Percentiles rank a stretch among this genome's conserved stretches.
phyloP scores from a whole-genome alignment of 2,797 vertebrate species.

The Gallinago nigripennis region DNA sequence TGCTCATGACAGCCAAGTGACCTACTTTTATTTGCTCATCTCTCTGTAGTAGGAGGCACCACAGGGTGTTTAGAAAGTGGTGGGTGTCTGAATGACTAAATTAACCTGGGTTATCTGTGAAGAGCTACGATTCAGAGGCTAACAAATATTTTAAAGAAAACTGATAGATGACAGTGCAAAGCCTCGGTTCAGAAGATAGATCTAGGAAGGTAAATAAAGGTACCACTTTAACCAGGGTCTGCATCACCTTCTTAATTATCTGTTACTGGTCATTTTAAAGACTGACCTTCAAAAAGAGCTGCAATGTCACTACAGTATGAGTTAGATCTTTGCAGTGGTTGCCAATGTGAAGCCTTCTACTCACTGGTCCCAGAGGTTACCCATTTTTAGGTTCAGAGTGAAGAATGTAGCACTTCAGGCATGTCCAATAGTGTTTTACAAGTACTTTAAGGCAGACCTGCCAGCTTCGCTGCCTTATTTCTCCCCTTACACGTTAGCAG shows the following conservation, averaged over 20 bases:
- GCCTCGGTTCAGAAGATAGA: background rate
- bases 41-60: background rate
- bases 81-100: background rate
- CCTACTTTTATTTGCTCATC: background rate
- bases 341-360: background rate
- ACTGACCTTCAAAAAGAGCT: background rate
- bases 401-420: background rate
- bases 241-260: background rate
- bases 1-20: background rate
- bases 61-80: background rate
- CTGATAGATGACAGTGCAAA: background rate
- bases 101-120: background rate
- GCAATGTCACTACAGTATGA: background rate
- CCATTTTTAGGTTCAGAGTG: background rate
- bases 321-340: background rate
- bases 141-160: background rate
- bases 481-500: background rate
- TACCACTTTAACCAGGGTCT: background rate
- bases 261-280: background rate
- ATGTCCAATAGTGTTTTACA: rapidly evolving
- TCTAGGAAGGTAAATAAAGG: background rate
- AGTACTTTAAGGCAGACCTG: background rate
- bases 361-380: background rate
- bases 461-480: background rate
- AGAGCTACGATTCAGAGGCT: background rate